Base-by-base conservation (phyloP, 1,140 invertebrate species). In the Caerostris darwini region DNA sequence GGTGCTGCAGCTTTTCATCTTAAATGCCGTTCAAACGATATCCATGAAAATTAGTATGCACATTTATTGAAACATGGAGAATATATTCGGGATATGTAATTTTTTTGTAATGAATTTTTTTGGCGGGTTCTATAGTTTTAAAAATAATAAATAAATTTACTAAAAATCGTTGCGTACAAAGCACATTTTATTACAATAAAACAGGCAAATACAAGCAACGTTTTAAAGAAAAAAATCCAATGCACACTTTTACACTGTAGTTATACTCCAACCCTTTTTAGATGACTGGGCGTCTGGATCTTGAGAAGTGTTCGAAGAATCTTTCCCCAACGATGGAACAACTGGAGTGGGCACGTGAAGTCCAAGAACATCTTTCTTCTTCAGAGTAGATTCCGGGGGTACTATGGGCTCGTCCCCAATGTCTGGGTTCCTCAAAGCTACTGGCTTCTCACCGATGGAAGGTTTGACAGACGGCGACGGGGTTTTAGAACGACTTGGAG, bases 231-330 rank as follows among this genome's bases (percentile, higher is more conserved):
- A 53, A 58, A 19, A 56, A 57, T n/a, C 57, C 82, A 83, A 83
- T 56, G 34, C 82, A 57, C 82, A 83, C 54, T 87, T 64, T 71
- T 86, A 94, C 17, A 94, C 93, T 58, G 93, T 94, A 12, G 93
- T 94, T 6, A 94, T 94, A 69, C 93, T 94, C 93, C 93, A 94
- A 6, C 93, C 93, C 57, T 94, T 94, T 59, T 94, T 94, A 53
- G 85, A 57, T 56, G 88, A 58, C 57, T 53, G 57, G 14, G 69
- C 14, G 19, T 90, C 64, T 0, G 59, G 5, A 10, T 50, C 61
- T 7, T 34, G 34, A 34, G n/a, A 54, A 85, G 54, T 85, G 56
- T 85, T 85, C 59, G 90, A 61, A 19, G 90, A 59, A 64, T 92
- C 90, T 53, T 92, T 92, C 5, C 86, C 91, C 2, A 85, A 12